Conservation (phyloP, 2,797 vertebrate species). For the Sebastes steindachneri region DNA sequence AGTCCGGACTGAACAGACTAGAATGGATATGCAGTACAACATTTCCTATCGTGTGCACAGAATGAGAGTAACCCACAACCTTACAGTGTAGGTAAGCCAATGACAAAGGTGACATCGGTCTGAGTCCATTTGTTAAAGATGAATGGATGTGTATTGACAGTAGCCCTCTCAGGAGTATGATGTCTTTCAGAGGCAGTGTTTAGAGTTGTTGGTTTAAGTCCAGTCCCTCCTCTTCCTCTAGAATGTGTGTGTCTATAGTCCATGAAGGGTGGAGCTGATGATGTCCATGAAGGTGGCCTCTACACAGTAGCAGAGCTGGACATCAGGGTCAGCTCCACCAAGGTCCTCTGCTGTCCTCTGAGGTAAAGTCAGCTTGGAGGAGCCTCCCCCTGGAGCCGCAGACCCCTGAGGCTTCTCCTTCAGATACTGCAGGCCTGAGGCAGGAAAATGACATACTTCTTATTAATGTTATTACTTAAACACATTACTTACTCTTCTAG, state of each 20-base stretch:
- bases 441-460: neutral
- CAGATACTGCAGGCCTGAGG: slow-evolving; percentile 91
- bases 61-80: neutral
- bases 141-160: slow-evolving; percentile 1
- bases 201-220: neutral
- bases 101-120: neutral
- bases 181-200: slow-evolving; percentile 12
- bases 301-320: slow-evolving; percentile 93
- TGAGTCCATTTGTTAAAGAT: neutral
- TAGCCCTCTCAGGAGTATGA: neutral
- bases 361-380: slow-evolving; percentile 78
- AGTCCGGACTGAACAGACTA: neutral
- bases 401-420: slow-evolving; percentile 89
- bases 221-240: neutral
- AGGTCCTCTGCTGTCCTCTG: slow-evolving; percentile 84
- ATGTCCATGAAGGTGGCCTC: slow-evolving; percentile 97
- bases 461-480: neutral
- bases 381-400: slow-evolving; percentile 52
- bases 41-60: neutral
- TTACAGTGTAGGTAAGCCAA: neutral
- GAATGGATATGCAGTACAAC: neutral
- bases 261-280: slow-evolving; percentile 92
- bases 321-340: slow-evolving; percentile 90
- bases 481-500: neutral
- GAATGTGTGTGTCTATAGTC: slow-evolving; percentile 78